Evolutionary conservation across 2,113 vertebrate species (phyloP), one percentile per base, ranked within the genome.

Genomic region (Scomber japonicus): DNA sequence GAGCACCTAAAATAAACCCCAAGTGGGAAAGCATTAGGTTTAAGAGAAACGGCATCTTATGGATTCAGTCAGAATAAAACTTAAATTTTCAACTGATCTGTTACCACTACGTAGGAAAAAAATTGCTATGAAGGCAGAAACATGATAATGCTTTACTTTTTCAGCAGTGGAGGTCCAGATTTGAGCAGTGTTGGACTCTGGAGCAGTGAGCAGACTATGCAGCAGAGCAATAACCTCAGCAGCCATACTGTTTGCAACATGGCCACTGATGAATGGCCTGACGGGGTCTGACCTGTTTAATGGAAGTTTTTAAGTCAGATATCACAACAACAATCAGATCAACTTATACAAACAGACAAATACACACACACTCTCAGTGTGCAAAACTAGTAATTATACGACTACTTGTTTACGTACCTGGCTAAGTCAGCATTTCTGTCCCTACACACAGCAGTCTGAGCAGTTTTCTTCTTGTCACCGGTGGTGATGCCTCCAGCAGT

Each of bases 161-260:
- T 99, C 98, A 50, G 97, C 97, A 3, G 98, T 98, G 46, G 96
- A 97, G 48, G 98, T 99, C 98, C 98, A 99, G 91, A 99, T 99
- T 70, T 99, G 98, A 85, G 98, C 98, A 0, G 98, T 97, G 65
- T 97, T 99, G 54, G 97, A 98, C 82, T 99, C 98, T 0, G 98
- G 98, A 0, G 98, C 98, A 82, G 97, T 99, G 30, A 99, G 94
- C 69, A 99, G 93, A 89, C 98, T 98, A 49, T 99, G 98, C 0
- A 99, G 95, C 89, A 99, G 88, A 73, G 98, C 98, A 0, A 99
- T 99, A 74, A 99, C 98, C 90, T 99, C 98, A 1, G 98, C 97
- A 3, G 98, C 98, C 98, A 99, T 99, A 89, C 98, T 99, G 93
- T 99, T 99, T 4, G 98, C 98, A 40, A 99, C 98, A 0, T 99